Percentiles rank a stretch among this genome's conserved stretches.
Conservation (phyloP, 2,113 vertebrate genomes). For the Garra rufa region DNA sequence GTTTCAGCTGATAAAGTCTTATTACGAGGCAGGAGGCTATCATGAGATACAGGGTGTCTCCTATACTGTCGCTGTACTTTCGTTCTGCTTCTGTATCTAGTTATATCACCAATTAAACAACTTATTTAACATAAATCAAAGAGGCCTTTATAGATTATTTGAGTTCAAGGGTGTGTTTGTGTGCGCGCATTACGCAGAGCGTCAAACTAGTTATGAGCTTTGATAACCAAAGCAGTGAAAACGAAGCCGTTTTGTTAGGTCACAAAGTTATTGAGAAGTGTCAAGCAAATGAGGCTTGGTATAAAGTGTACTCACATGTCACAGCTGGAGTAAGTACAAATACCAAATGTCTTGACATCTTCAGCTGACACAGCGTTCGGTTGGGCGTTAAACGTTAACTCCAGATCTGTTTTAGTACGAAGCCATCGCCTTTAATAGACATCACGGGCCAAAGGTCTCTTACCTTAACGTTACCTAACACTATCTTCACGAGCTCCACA, state of each 20-base stretch:
- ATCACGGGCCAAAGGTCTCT: slow-evolving; percentile 49
- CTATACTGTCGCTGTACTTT: not conserved
- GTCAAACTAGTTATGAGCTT: not conserved
- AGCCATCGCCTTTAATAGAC: slow-evolving; percentile 37
- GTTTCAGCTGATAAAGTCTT: not conserved
- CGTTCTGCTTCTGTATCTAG: not conserved
- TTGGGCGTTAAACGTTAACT: slow-evolving; percentile 48
- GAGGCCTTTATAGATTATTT: not conserved
- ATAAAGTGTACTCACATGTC: slow-evolving; percentile 1
- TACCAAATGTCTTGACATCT: not conserved
- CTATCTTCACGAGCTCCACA: not conserved
- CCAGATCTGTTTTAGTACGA: not conserved
- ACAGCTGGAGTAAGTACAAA: not conserved
- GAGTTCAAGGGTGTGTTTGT: not conserved
- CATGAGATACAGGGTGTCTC: not conserved
- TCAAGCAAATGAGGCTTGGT: not conserved
- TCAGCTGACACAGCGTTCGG: slow-evolving; percentile 30
- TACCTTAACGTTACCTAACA: not conserved
- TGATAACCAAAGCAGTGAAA: not conserved
- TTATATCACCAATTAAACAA: not conserved
- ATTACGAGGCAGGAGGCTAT: not conserved
- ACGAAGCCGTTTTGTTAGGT: not conserved
- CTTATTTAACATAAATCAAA: slow-evolving; percentile 1
- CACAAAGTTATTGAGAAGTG: not conserved
- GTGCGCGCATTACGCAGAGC: not conserved